Conservation (phyloP, 2,113 vertebrate species). For the Smithornis capensis region DNA sequence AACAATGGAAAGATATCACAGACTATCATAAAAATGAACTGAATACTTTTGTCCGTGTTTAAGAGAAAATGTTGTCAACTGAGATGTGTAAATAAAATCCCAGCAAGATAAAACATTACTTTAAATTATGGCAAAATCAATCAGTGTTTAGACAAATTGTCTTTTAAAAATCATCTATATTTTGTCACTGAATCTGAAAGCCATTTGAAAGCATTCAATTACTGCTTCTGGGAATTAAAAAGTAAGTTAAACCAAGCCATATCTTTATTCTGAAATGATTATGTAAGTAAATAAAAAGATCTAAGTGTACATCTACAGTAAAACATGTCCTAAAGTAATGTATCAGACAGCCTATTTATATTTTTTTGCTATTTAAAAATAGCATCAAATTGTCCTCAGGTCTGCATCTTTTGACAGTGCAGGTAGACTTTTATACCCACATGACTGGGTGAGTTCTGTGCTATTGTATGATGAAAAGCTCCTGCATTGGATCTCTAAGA, state of each 20-base stretch:
- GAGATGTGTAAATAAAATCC: neutral
- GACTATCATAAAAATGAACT: neutral
- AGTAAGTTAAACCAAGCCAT: neutral
- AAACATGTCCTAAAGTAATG: neutral
- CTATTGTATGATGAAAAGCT: neutral
- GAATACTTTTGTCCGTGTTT: neutral
- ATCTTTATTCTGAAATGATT: neutral
- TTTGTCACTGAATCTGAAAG: neutral
- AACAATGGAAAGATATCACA: neutral
- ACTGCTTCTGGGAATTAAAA: neutral
- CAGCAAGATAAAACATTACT: neutral
- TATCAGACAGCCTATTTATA: neutral
- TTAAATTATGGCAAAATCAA: slow-evolving; percentile 29
- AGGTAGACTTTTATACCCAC: neutral
- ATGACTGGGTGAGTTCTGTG: neutral
- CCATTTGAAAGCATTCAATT: neutral
- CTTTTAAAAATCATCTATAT: neutral
- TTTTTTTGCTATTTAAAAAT: neutral
- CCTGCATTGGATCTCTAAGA: neutral
- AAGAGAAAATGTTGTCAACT: neutral
- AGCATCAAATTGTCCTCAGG: neutral
- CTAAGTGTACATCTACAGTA: neutral
- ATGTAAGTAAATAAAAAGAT: neutral
- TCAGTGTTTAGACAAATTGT: neutral
- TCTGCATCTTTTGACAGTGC: neutral